Conservation (phyloP, 2,888 invertebrate species). For the Lissocephala sabroskyi region DNA sequence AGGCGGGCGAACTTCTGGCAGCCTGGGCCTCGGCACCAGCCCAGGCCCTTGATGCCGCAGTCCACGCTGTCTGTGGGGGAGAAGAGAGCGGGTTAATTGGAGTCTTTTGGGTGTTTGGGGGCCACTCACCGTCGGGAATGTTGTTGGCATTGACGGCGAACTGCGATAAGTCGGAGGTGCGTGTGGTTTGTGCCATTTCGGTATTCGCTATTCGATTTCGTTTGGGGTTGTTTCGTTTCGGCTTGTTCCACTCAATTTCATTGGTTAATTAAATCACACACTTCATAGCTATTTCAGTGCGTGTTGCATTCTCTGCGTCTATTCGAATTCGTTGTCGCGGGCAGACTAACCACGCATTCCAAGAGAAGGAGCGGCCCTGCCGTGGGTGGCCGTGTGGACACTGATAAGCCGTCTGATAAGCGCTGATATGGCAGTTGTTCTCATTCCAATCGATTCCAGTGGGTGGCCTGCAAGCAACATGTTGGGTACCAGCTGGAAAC, state of each 20-base stretch:
- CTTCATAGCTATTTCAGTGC: conserved; percentile 3
- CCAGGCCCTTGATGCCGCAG: conserved; percentile 73
- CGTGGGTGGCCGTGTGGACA: too few species aligned
- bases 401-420: too few species aligned
- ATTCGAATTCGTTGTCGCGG: conserved; percentile 37
- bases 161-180: conserved; percentile 58
- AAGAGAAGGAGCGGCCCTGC: too few species aligned
- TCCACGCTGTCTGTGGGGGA: conserved; percentile 71
- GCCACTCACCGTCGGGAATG: conserved; percentile 53
- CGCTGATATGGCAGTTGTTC: too few species aligned
- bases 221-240: conserved; percentile 7
- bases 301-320: conserved; percentile 26
- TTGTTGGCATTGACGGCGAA: conserved; percentile 60
- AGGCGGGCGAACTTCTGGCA: conserved; percentile 73
- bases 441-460: too few species aligned
- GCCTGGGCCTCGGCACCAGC: conserved; percentile 72
- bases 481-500: too few species aligned
- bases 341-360: conserved; percentile 17
- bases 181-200: conserved; percentile 43
- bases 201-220: conserved; percentile 5
- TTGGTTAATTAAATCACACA: conserved; percentile 11
- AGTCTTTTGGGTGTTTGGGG: background rate
- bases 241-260: conserved; percentile 8
- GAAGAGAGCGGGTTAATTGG: conserved; percentile 2
- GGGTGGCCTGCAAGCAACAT: too few species aligned